Evolutionary conservation across 23 tunicate genomes (phyloP).

Genomic region (Trididemnum clinides): DNA sequence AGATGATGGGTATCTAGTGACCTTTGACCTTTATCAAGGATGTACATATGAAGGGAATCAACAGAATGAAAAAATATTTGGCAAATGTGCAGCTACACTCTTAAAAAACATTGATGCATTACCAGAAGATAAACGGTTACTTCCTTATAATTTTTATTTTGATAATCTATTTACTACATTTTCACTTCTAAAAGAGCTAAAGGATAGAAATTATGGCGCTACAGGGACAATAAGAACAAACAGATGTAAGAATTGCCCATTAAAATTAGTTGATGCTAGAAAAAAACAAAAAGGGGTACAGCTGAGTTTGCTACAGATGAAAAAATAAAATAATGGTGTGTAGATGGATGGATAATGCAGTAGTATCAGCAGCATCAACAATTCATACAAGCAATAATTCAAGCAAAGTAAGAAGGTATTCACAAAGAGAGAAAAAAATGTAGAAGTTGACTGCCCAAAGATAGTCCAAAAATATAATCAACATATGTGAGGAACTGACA

Average conservation of each 20-base stretch:
- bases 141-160: not conserved
- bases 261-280: not conserved
- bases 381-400: not conserved
- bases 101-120: conserved; percentile 16
- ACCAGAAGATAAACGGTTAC: not conserved
- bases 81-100: not conserved
- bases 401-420: conserved; percentile 6
- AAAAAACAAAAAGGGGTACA: conserved; percentile 1
- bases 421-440: not conserved
- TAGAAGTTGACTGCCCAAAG: not conserved
- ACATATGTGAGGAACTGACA: conserved; percentile 3
- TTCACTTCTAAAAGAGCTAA: not conserved
- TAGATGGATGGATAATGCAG: conserved; percentile 10
- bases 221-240: conserved; percentile 1
- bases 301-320: not conserved
- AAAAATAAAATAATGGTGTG: conserved; percentile 7
- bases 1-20: not conserved
- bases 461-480: not conserved
- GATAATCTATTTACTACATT: conserved; percentile 4
- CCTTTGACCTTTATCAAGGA: not conserved
- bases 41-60: not conserved
- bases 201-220: not conserved
- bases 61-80: not conserved
- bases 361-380: not conserved
- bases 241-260: conserved; percentile 5